phyloP scores from a whole-genome alignment of 2,797 vertebrate species.

The Amblyraja radiata region DNA sequence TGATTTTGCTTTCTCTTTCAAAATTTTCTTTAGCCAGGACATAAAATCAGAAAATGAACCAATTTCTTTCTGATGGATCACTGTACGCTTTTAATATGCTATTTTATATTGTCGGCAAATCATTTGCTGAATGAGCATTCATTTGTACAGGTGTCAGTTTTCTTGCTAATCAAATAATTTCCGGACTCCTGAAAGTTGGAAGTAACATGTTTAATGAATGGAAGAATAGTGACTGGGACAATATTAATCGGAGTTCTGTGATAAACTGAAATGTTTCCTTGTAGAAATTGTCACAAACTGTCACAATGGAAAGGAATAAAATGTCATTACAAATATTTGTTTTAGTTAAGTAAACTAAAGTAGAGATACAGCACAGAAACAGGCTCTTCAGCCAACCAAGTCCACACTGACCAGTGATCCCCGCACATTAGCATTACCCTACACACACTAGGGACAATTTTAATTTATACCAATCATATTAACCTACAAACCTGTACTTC shows the following conservation, averaged over 20 bases:
- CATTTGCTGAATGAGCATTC: background rate
- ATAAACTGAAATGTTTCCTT: background rate
- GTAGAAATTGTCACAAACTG: background rate
- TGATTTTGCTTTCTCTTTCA: constrained; percentile 22
- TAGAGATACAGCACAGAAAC: no score
- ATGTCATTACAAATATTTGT: background rate
- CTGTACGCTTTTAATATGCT: background rate
- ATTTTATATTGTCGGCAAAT: background rate
- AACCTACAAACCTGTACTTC: no score
- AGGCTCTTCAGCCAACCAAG: no score
- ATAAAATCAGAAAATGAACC: constrained; percentile 17
- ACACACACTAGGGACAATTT: no score
- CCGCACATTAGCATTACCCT: no score
- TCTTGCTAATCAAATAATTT: background rate
- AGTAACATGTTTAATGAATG: background rate
- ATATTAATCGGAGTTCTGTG: background rate
- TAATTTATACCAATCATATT: no score
- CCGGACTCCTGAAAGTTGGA: background rate
- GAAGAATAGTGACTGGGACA: background rate
- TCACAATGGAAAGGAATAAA: background rate
- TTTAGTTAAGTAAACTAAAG: no score
- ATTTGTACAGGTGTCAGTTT: background rate
- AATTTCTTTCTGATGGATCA: background rate
- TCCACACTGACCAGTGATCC: no score
- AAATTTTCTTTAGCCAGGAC: constrained; percentile 11